Evolutionary conservation across 1,140 invertebrate genomes (phyloP).

Genomic region (Araneus ventricosus): DNA sequence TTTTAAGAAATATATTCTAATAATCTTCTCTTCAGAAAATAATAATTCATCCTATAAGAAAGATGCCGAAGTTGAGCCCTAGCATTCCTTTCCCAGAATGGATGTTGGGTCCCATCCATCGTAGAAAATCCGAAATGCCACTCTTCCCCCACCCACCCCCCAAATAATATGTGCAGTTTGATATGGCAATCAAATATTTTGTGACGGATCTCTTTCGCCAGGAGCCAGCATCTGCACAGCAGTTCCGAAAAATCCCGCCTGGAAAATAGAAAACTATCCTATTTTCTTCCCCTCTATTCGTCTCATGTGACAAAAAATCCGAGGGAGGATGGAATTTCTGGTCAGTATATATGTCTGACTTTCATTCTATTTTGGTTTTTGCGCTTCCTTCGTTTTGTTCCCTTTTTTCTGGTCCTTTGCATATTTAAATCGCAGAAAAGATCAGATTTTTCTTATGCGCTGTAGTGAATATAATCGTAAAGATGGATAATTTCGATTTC

Average conservation of each 20-base stretch:
- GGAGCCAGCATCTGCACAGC: neutral
- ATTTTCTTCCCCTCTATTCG: constrained; percentile 38
- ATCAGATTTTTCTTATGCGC: too few relatives aligned
- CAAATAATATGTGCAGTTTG: constrained; percentile 27
- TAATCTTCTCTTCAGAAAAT: too few relatives aligned
- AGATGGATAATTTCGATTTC: too few relatives aligned
- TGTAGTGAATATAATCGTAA: too few relatives aligned
- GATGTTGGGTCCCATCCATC: neutral
- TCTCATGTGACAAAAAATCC: constrained; percentile 41
- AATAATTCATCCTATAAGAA: too few relatives aligned
- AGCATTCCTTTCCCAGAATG: neutral
- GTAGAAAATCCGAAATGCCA: neutral
- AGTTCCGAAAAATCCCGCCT: neutral
- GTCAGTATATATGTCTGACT: neutral
- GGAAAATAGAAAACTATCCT: constrained; percentile 54
- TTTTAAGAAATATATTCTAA: too few relatives aligned
- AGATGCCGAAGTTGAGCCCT: neutral
- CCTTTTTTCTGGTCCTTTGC: too few relatives aligned
- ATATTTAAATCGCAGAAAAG: too few relatives aligned
- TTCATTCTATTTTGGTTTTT: neutral
- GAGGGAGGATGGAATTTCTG: constrained; percentile 3
- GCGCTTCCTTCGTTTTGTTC: neutral
- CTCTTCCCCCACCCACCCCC: neutral
- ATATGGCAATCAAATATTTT: constrained; percentile 54
- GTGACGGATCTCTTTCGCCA: constrained; percentile 18